Base-by-base conservation (phyloP, 1,140 invertebrate genomes). In the Nymphalis io region DNA sequence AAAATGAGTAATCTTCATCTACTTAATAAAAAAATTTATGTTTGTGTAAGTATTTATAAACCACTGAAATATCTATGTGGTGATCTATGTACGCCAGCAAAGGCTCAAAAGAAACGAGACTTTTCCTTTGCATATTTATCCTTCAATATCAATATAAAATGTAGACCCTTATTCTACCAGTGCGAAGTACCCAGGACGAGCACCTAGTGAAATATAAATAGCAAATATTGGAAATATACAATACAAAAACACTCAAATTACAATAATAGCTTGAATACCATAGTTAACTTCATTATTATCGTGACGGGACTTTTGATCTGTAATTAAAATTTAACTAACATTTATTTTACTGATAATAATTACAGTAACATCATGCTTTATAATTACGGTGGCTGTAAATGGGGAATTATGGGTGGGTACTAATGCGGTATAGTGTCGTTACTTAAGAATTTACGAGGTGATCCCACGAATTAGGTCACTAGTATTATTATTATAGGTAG, bases 381-480 rank as follows among this genome's bases (percentile, higher is more conserved):
- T 57, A 64, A 64, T 57, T 70, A 70, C 53, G 57, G 57, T 57
- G 61, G 21, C 53, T 63, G 57, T 70, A 70, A 63, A 70, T 40
- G 51, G 46, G 60, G 61, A 63, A 57, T 70, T 40, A 70, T 70
- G 39, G 68, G 39, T 39, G 51, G 51, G 51, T 70, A 57, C 58
- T 69, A 69, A 69, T 69, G 51, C 51, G 60, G 33, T 69, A 69
- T 38, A 63, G 51, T 69, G 60, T 69, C 67, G 67, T 69, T 65
- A 70, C 55, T 69, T 62, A 62, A 61, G 44, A 70, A 60, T 70
- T 70, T 70, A 70, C 58, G 68, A 70, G 46, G 68, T 21, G 55
- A 70, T 70, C 67, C 62, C 62, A 51, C 44, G 62, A 70, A 65
- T 65, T 70, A 64, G 57, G 68, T 60, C 44, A 64, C 53, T 42